phyloP scores from a whole-genome alignment of 2,113 vertebrate genomes.

The Drymodes brunneopygia region DNA sequence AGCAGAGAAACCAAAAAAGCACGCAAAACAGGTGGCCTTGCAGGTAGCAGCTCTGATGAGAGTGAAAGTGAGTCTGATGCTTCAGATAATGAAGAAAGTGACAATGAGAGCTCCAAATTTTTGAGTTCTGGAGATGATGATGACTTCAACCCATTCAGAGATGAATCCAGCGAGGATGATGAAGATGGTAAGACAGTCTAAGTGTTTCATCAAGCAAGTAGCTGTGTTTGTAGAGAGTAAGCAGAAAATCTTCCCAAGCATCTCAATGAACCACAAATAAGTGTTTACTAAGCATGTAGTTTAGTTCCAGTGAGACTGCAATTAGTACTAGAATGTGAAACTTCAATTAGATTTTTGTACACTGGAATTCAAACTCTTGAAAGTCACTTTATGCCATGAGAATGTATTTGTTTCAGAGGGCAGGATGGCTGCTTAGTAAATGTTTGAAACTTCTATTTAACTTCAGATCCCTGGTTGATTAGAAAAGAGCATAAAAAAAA shows the following conservation, averaged over 20 bases:
- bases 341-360: neutral
- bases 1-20: slow-evolving; percentile 86
- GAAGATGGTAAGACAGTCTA: slow-evolving; percentile 84
- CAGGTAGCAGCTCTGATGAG: slow-evolving; percentile 92
- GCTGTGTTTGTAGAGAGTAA: neutral
- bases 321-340: neutral
- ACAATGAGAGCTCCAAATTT: slow-evolving; percentile 90
- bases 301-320: neutral
- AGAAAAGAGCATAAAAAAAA: slow-evolving; percentile 95
- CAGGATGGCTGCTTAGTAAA: neutral
- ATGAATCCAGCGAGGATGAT: slow-evolving; percentile 91
- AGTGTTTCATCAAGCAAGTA: neutral
- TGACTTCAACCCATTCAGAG: slow-evolving; percentile 96
- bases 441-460: neutral
- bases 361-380: neutral
- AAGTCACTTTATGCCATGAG: neutral
- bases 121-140: slow-evolving; percentile 92
- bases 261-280: neutral
- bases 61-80: slow-evolving; percentile 81
- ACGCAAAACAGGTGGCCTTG: slow-evolving; percentile 85
- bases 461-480: slow-evolving; percentile 93
- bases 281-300: neutral
- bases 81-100: slow-evolving; percentile 88
- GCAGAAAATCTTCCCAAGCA: neutral
- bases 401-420: neutral